phyloP scores from a whole-genome alignment of 92 coral and sea anemone species.

The Porites lobata region DNA sequence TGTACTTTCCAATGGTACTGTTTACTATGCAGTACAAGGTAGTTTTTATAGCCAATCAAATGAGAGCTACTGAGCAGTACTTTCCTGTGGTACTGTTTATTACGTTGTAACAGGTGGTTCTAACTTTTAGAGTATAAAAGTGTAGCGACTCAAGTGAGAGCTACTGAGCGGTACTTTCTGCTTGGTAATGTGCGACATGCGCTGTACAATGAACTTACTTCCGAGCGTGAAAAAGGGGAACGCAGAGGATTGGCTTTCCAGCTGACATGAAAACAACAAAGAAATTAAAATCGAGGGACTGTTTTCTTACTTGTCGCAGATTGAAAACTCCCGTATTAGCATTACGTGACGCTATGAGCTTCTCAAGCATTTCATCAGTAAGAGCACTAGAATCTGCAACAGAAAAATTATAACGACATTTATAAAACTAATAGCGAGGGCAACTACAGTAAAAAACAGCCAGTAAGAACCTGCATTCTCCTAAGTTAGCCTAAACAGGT shows the following conservation, averaged over 20 bases:
- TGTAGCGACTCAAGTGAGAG: not conserved
- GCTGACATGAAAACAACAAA: not conserved
- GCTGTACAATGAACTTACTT: not conserved
- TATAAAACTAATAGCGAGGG: too few relatives aligned
- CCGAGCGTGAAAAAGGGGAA: too few relatives aligned
- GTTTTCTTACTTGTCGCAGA: constrained; percentile 83
- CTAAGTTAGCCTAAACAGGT: too few relatives aligned
- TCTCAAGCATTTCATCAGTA: constrained; percentile 95
- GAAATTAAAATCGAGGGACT: not conserved
- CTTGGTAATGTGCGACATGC: not conserved
- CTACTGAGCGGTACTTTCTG: not conserved
- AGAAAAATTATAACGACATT: not conserved
- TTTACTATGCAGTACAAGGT: too few relatives aligned
- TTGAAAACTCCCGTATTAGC: constrained; percentile 98
- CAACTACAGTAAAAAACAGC: too few relatives aligned
- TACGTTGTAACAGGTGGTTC: not conserved
- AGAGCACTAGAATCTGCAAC: constrained; percentile 86
- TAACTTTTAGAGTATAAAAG: not conserved
- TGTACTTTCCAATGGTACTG: too few relatives aligned
- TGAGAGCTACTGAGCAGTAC: too few relatives aligned
- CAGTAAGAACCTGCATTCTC: too few relatives aligned
- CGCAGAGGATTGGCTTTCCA: too few relatives aligned
- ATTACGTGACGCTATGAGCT: constrained; percentile 90
- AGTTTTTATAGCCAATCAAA: too few relatives aligned
- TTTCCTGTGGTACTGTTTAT: not conserved